Evolutionary conservation across 2,113 vertebrate species (phyloP).

Genomic region (Athene cunicularia): DNA sequence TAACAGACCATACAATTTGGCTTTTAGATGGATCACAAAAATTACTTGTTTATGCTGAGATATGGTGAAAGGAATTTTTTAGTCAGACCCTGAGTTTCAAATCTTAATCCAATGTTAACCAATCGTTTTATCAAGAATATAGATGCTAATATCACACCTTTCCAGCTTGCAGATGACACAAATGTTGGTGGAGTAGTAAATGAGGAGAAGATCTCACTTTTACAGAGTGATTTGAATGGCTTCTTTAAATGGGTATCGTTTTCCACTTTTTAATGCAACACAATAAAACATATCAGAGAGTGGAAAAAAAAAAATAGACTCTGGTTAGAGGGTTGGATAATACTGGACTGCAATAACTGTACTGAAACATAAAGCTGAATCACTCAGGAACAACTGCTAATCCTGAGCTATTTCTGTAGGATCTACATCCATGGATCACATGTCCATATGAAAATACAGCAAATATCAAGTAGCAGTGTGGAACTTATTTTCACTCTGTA

Average conservation of each 20-base stretch:
- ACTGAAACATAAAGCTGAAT: not conserved
- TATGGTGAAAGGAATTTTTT: not conserved
- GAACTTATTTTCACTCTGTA: not conserved
- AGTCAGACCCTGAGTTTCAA: not conserved
- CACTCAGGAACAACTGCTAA: not conserved
- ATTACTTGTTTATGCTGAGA: not conserved
- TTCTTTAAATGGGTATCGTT: not conserved
- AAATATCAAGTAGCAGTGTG: not conserved
- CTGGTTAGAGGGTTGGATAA: not conserved
- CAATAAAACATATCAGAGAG: not conserved
- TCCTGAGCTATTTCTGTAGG: not conserved
- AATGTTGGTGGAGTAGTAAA: not conserved
- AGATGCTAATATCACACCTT: not conserved
- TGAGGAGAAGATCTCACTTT: not conserved
- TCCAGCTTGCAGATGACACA: not conserved
- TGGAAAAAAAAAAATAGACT: not conserved
- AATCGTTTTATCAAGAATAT: not conserved
- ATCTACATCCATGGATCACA: not conserved
- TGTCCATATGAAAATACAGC: not conserved
- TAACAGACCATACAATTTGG: not conserved
- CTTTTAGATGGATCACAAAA: not conserved
- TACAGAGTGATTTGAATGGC: not conserved
- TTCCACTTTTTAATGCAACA: not conserved
- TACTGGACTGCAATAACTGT: not conserved
- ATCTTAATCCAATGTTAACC: not conserved